Evolutionary conservation across 2,888 invertebrate species (phyloP), one percentile per base, ranked within the genome.

Genomic region (Octodonta nipae): DNA sequence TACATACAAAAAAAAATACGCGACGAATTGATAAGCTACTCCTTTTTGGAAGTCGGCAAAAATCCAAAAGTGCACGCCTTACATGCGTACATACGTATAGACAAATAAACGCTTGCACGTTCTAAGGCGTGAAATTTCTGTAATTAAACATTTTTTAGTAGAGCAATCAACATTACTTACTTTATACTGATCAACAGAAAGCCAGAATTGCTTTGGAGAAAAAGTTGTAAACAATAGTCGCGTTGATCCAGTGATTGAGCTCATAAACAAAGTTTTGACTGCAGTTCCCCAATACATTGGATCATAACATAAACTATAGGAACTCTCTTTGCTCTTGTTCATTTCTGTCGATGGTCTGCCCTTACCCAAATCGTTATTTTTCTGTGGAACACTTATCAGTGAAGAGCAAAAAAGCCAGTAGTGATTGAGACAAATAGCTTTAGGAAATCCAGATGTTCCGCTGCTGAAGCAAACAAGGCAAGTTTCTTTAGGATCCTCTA

Each of bases 391-490:
- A 2, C 30, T 30, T 27, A 41, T 6, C 3, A 31, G 33, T 2
- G 41, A 38, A 25, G 36, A 32, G 10, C 33, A 29, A 8, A 29
- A 35, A 25, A 36, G 38, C 26, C 38, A 36, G 22, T 36, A 30
- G 27, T 50, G 49, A 30, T 39, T 46, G 6, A 50, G 28, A 33
- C 55, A 55, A 14, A 56, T 48, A 3, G 52, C 56, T 44, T 58
- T 58, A 0, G 56, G 54, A 13, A 54, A 35, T 5, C 57, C 58
- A 1, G 56, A 52, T 2, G 55, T 58, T 5, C 58, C 56, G 32
- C 54, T 55, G 20, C 52, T 53, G 38, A 53, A 55, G 15, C 45
- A 45, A 30, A 54, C 48, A 4, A 49, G 33, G 4, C 45, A 47
- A 1, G 50, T 52, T 5, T 49, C 46, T 29, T 30, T 38, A 13